Conservation (phyloP, 2,797 vertebrate species). For the Bovichtus variegatus region DNA sequence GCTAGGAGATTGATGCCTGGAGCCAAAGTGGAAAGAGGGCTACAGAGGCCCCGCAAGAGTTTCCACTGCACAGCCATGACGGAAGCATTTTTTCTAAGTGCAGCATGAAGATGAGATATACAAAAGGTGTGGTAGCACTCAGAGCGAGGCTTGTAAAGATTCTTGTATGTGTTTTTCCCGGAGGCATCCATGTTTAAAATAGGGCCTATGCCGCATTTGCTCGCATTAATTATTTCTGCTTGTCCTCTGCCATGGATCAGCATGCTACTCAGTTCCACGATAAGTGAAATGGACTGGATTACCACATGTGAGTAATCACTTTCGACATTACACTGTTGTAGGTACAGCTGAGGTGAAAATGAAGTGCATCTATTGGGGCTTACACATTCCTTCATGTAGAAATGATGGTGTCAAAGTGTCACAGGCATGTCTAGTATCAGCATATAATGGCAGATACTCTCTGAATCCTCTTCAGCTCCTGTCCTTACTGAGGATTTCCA, state of each 20-base stretch:
- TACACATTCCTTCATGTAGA: slow-evolving; percentile 36
- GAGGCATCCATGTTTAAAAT: slow-evolving; percentile 63
- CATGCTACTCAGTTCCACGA: background rate
- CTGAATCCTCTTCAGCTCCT: slow-evolving; percentile 44
- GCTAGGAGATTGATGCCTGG: slow-evolving; percentile 53
- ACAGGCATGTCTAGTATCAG: slow-evolving; percentile 46
- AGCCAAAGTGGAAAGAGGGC: slow-evolving; percentile 35
- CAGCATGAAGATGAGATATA: slow-evolving; percentile 57
- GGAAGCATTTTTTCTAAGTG: slow-evolving; percentile 47
- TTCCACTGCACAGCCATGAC: slow-evolving; percentile 34
- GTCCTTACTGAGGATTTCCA: slow-evolving; percentile 64
- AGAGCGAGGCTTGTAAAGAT: slow-evolving; percentile 35
- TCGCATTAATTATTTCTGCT: slow-evolving; percentile 65
- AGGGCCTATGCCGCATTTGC: slow-evolving; percentile 50
- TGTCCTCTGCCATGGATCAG: slow-evolving; percentile 13
- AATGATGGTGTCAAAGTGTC: slow-evolving; percentile 63
- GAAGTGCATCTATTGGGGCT: slow-evolving; percentile 36
- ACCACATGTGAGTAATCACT: slow-evolving; percentile 22
- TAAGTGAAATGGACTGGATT: slow-evolving; percentile 22
- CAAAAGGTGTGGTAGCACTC: slow-evolving; percentile 36
- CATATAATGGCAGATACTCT: slow-evolving; percentile 53
- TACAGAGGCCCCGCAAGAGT: slow-evolving; percentile 26
- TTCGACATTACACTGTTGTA: slow-evolving; percentile 24
- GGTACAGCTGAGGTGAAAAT: slow-evolving; percentile 12
- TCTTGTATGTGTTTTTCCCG: slow-evolving; percentile 42